Evolutionary conservation across 1,140 invertebrate genomes (phyloP).

Genomic region (Andrena cerasifolii): DNA sequence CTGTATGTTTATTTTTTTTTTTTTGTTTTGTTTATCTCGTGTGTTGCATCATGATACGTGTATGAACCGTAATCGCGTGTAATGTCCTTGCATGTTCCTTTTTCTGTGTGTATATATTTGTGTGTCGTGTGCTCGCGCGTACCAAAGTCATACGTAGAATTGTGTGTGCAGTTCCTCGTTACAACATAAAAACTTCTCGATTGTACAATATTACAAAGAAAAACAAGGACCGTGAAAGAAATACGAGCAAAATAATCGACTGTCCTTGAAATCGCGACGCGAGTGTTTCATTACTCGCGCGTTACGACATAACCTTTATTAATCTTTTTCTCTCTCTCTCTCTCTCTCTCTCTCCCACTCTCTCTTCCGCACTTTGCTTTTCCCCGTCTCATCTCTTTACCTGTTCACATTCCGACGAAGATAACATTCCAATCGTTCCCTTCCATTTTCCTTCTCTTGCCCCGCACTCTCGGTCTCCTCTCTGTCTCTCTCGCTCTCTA

Average conservation of each 20-base stretch:
- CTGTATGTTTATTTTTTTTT: conserved; percentile 68
- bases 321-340: conserved; percentile 25
- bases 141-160: conserved; percentile 61
- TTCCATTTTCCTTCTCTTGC: conserved; percentile 30
- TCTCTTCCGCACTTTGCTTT: background rate
- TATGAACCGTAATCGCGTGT: conserved; percentile 58
- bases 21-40: conserved; percentile 55
- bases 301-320: conserved; percentile 39
- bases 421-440: conserved; percentile 27
- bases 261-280: conserved; percentile 51
- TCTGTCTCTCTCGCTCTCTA: conserved; percentile 13
- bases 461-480: conserved; percentile 32
- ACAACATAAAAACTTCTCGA: conserved; percentile 66
- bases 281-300: conserved; percentile 43
- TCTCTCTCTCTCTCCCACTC: no score
- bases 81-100: conserved; percentile 26
- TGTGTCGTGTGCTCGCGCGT: conserved; percentile 56
- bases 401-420: conserved; percentile 39
- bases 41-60: conserved; percentile 62
- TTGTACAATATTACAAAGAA: conserved; percentile 72
- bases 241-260: conserved; percentile 61
- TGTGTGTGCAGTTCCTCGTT: conserved; percentile 71
- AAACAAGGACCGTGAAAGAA: conserved; percentile 71
- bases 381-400: conserved; percentile 23
- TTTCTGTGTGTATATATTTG: conserved; percentile 22